Percentiles rank a stretch among this genome's conserved stretches.
These are phyloP conservation scores for Alouatta palliata DNA, from an alignment of 2,113 vertebrate species.

Conservation along the genomic window DNA sequence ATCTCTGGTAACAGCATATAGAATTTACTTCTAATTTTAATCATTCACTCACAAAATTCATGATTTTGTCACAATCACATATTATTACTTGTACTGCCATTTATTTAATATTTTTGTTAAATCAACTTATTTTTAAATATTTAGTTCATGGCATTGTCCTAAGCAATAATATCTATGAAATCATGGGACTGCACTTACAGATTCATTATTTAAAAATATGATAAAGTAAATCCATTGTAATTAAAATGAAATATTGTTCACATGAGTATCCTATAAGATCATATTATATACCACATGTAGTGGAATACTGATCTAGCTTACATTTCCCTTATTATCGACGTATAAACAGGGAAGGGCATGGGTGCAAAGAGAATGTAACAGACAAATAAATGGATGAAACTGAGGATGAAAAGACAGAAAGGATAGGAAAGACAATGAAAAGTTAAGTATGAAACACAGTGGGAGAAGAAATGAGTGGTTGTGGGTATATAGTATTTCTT, in stretches of 20 bases:
- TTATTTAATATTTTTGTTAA: not conserved
- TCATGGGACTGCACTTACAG: not conserved
- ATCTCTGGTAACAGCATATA: not conserved
- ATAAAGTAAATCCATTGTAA: not conserved
- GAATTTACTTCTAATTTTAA: not conserved
- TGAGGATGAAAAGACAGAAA: not conserved
- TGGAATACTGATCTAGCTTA: not conserved
- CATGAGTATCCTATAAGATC: not conserved
- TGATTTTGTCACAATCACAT: not conserved
- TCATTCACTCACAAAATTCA: not conserved
- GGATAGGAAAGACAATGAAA: not conserved
- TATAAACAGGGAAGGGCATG: not conserved
- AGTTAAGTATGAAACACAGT: not conserved
- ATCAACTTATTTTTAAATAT: not conserved
- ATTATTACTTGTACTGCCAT: not conserved
- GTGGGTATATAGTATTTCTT: not conserved
- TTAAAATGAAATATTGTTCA: not conserved
- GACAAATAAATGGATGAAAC: not conserved
- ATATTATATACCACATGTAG: not conserved
- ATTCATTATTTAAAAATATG: not conserved
- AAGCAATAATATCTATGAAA: not conserved
- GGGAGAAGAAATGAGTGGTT: not conserved
- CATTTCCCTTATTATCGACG: not conserved
- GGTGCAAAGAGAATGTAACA: not conserved
- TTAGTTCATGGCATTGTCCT: not conserved